phyloP scores from a whole-genome alignment of 2,888 invertebrate genomes.

The Pogonocherus hispidulus region DNA sequence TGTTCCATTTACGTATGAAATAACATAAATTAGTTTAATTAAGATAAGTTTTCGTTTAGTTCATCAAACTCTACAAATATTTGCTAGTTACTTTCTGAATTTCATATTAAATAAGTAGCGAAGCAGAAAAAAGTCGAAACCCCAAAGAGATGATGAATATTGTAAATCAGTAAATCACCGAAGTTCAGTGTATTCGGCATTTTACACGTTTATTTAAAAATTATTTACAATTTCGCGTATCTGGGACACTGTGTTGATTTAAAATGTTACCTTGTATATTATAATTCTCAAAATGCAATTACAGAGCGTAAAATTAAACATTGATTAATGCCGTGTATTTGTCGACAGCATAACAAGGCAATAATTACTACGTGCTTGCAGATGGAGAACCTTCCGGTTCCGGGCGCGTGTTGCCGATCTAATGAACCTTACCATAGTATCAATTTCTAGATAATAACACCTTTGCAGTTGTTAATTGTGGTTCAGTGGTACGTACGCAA shows the following conservation, averaged over 20 bases:
- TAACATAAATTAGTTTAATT: too few relatives aligned
- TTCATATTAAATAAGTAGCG: too few relatives aligned
- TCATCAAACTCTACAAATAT: too few relatives aligned
- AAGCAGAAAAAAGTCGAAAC: too few relatives aligned
- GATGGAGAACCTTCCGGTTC: slow-evolving; percentile 27
- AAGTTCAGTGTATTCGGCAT: too few relatives aligned
- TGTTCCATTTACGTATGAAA: too few relatives aligned
- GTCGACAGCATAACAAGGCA: slow-evolving; percentile 28
- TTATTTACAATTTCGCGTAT: too few relatives aligned
- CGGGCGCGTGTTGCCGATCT: slow-evolving; percentile 12
- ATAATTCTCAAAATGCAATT: slow-evolving; percentile 1
- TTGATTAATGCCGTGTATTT: slow-evolving; percentile 26
- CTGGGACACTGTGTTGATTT: neutral
- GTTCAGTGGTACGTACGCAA: neutral
- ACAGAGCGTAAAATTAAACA: slow-evolving; percentile 16
- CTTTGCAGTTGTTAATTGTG: neutral
- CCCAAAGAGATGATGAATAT: too few relatives aligned
- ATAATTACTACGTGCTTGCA: slow-evolving; percentile 23
- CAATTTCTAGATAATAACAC: slow-evolving; percentile 8
- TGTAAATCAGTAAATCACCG: too few relatives aligned
- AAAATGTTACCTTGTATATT: neutral
- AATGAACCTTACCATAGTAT: slow-evolving; percentile 16
- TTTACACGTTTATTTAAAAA: too few relatives aligned
- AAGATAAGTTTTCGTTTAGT: too few relatives aligned
- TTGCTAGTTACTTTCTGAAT: too few relatives aligned